Percentiles rank a stretch among this genome's conserved stretches.
phyloP scores from a whole-genome alignment of 1,140 invertebrate genomes.

The Ooceraea biroi region DNA sequence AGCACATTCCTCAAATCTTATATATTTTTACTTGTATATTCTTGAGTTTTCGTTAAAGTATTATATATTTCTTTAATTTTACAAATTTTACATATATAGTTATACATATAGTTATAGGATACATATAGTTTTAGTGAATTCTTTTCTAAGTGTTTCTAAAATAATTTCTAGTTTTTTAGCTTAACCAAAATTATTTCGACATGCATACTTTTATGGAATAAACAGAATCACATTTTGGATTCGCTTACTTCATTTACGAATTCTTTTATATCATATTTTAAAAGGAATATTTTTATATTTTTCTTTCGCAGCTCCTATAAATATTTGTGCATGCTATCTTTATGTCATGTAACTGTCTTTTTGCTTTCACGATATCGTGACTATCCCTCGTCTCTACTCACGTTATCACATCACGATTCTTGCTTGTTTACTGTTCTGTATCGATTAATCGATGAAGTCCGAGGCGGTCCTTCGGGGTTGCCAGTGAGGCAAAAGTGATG shows the following conservation, averaged over 20 bases:
- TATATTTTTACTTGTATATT: neutral
- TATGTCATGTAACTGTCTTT: neutral
- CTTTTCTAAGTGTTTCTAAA: no score
- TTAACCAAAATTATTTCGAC: neutral
- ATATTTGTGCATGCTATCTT: slow-evolving; percentile 32
- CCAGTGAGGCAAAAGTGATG: slow-evolving; percentile 30
- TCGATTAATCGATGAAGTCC: slow-evolving; percentile 48
- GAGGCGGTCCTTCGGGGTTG: slow-evolving; percentile 19
- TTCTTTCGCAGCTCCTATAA: neutral
- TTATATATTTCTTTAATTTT: no score
- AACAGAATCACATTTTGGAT: neutral
- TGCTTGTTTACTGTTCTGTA: slow-evolving; percentile 26
- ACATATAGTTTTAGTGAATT: no score
- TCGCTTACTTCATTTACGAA: no score
- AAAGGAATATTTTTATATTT: neutral
- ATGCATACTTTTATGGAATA: neutral
- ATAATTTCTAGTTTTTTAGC: neutral
- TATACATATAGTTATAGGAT: neutral
- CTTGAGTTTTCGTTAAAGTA: no score
- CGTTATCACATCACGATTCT: slow-evolving; percentile 33
- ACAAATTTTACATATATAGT: no score
- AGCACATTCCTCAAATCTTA: neutral
- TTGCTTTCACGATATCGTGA: slow-evolving; percentile 33
- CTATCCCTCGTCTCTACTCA: slow-evolving; percentile 26
- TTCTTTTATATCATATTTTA: neutral